Conservation (phyloP, 2,113 vertebrate species). For the Apus apus region DNA sequence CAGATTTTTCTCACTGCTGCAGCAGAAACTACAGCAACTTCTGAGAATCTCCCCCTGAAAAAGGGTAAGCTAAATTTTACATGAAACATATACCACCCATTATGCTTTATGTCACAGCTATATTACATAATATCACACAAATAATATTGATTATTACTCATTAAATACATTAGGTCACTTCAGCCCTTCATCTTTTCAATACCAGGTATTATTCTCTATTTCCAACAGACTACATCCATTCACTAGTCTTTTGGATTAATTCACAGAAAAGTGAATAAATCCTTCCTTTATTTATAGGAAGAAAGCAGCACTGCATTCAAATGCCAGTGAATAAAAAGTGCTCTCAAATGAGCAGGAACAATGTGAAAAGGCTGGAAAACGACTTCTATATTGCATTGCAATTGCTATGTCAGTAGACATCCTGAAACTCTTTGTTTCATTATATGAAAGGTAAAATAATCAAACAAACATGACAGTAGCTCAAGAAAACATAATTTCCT, state of each 20-base stretch:
- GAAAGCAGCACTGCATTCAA: not conserved
- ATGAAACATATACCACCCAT: not conserved
- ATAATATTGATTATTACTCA: not conserved
- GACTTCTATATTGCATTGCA: not conserved
- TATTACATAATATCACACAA: not conserved
- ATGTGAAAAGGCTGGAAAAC: not conserved
- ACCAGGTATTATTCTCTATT: not conserved
- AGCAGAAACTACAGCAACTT: not conserved
- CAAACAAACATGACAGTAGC: not conserved
- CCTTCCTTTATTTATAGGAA: not conserved
- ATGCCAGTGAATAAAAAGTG: not conserved
- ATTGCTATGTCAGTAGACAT: not conserved
- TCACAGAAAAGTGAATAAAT: not conserved
- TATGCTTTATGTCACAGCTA: not conserved
- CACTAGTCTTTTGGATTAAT: not conserved
- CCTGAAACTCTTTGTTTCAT: not conserved
- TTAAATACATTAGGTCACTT: not conserved
- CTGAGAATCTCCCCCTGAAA: not conserved
- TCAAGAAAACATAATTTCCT: not conserved
- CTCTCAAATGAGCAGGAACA: not conserved
- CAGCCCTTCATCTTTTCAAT: not conserved
- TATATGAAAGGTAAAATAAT: conserved; percentile 20
- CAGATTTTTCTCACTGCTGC: not conserved
- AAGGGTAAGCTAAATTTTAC: not conserved
- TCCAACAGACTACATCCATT: not conserved